These are phyloP conservation scores for Alviniconcha strummeri DNA, from an alignment of 2,888 invertebrate genomes.

Conservation along the genomic window DNA sequence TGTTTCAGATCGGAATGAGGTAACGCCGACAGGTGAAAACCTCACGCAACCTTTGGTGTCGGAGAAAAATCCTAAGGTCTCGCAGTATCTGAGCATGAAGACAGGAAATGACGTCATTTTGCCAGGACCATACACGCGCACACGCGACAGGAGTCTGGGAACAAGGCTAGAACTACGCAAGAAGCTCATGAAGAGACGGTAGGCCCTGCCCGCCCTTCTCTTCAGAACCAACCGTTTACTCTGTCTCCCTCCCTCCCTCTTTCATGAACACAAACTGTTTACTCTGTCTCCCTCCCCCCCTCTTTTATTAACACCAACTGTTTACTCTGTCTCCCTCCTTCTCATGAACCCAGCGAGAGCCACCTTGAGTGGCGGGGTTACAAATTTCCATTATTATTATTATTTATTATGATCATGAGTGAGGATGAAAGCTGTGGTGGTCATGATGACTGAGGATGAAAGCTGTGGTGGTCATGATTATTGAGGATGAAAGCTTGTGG, in stretches of 20 bases:
- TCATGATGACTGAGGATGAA: no score
- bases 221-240: neutral
- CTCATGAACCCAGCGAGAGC: no score
- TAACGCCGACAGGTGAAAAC: conserved; percentile 9
- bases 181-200: conserved; percentile 37
- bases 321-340: neutral
- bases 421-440: no score
- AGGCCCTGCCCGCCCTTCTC: neutral
- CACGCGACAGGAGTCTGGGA: conserved; percentile 43
- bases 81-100: conserved; percentile 27
- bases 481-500: no score
- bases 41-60: conserved; percentile 27
- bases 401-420: no score
- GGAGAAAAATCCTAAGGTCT: conserved; percentile 24
- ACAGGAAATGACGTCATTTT: conserved; percentile 16
- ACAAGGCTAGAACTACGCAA: conserved; percentile 50
- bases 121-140: neutral
- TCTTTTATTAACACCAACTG: neutral
- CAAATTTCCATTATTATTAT: neutral
- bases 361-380: no score
- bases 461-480: no score
- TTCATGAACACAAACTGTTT: neutral
- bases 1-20: neutral
- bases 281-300: neutral
- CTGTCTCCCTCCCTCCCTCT: neutral